Evolutionary conservation across 2,888 invertebrate genomes (phyloP).

Genomic region (Poecilus cupreus): DNA sequence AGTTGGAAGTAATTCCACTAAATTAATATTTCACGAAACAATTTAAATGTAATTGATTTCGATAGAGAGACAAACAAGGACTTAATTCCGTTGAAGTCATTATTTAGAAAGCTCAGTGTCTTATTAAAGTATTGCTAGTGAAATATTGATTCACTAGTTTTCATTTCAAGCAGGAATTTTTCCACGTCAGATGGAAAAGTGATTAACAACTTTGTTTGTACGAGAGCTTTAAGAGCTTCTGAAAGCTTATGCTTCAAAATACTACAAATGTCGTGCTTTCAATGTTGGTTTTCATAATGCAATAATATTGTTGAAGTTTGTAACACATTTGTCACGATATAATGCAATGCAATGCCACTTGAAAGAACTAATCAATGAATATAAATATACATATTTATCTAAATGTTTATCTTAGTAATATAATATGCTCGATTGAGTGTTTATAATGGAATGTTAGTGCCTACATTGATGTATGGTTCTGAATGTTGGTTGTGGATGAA

Average conservation of each 20-base stretch:
- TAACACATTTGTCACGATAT: background rate
- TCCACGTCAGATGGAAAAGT: conserved; percentile 9
- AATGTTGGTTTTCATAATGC: background rate
- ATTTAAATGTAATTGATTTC: background rate
- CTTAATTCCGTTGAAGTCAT: background rate
- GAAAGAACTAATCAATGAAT: no score
- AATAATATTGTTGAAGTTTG: conserved; percentile 1
- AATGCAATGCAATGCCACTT: no score
- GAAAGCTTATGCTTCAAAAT: conserved; percentile 1
- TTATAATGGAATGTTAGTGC: no score
- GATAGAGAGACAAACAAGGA: background rate
- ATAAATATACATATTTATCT: no score
- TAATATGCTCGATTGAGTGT: no score
- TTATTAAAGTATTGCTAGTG: background rate
- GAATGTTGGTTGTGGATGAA: no score
- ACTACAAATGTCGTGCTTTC: background rate
- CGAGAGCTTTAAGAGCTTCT: conserved; percentile 20
- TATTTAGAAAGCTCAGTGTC: background rate
- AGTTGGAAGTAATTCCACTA: background rate
- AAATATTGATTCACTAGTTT: background rate
- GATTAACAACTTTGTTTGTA: conserved; percentile 32
- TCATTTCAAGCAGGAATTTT: background rate
- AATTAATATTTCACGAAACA: background rate
- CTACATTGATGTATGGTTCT: no score
- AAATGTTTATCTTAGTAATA: no score